Evolutionary conservation across 2,113 vertebrate genomes (phyloP), one percentile per base, ranked within the genome.

Genomic region (Hypocryptadius cinnamomeus): DNA sequence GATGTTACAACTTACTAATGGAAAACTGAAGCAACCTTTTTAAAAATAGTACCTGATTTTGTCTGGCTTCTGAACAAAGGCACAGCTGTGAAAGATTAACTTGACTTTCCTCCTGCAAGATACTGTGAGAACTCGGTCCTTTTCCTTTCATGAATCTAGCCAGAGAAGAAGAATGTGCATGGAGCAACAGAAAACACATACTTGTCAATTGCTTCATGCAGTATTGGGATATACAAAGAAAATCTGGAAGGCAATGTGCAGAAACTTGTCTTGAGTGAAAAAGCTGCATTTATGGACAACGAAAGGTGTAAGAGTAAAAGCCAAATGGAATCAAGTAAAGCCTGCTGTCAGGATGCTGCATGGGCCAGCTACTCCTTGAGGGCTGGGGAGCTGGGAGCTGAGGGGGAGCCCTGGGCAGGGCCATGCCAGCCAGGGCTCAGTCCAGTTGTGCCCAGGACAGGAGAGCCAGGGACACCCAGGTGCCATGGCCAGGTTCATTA

Each of bases 401-500:
- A 66, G 16, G 6, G 19, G 9, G 2, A 54, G 1, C 6, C n/a
- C 35, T 6, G 70, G 35, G 8, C 14, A 33, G 21, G 31, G 7
- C 12, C 15, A 15, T 14, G 9, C 11, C 47, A 78, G 22, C 15
- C 39, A 15, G 22, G 35, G 17, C 25, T 84, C 3, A 1, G 14
- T 28, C 13, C 4, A 1, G 10, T 11, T 42, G 15, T 50, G 25
- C 20, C 42, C 3, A 5, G 60, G 22, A 10, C 39, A 64, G 37
- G 66, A 0, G 4, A 50, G 19, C 25, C 5, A 3, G 24, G 25
- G 35, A 59, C 22, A 69, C 11, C n/a, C 28, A 72, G 18, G 27
- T 15, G 18, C 42, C 0, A 0, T 33, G 33, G 65, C 22, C 60
- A 53, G 7, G 11, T 28, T 53, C 42, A 72, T 42, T 0, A 0